Base-by-base conservation (phyloP, 1,140 invertebrate genomes). In the Drosophila sulfurigaster region DNA sequence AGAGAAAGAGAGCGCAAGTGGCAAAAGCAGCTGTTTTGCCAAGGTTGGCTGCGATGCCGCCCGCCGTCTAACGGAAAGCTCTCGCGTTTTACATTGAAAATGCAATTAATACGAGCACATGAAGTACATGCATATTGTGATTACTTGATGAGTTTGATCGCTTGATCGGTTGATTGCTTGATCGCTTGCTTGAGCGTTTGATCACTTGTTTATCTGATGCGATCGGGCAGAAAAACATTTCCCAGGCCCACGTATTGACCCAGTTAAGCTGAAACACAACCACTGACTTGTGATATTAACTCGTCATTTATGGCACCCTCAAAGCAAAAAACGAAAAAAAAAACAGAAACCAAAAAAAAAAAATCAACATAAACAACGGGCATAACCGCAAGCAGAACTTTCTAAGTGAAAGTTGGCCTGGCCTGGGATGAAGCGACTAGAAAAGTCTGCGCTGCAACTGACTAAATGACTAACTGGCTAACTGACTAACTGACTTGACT, bases 351-450 rank as follows among this genome's bases (percentile, higher is more conserved):
- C 45, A 68, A 75, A 66, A 71, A 62, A 41, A 41, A 30, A 46
- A 66, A 62, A 74, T 68, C 71, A 69, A 74, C 71, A 74, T 68
- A 75, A 64, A 75, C 71, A 52, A 79, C 59, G 52, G 59, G 35
- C 51, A 78, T 81, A 83, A 86, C 75, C 86, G 78, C 81, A 76
- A 89, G 85, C 85, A 89, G 85, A 89, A 89, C 85, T 89, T 89
- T 89, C 85, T 89, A 89, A 89, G 85, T 89, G 85, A 89, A 89
- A 89, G 85, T 89, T 86, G 63, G 57, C 45, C 15, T 48, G 64
- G 52, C 46, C 32, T 62, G 78, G 54, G 59, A 79, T 77, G 62
- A 74, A 80, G 85, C 83, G 82, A 83, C 83, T 88, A 89, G 83
- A 88, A 88, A 89, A 89, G 82, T 81, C 82, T 83, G 52, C 46